phyloP scores from a whole-genome alignment of 1,140 invertebrate genomes.

The Drosophila lowei region DNA sequence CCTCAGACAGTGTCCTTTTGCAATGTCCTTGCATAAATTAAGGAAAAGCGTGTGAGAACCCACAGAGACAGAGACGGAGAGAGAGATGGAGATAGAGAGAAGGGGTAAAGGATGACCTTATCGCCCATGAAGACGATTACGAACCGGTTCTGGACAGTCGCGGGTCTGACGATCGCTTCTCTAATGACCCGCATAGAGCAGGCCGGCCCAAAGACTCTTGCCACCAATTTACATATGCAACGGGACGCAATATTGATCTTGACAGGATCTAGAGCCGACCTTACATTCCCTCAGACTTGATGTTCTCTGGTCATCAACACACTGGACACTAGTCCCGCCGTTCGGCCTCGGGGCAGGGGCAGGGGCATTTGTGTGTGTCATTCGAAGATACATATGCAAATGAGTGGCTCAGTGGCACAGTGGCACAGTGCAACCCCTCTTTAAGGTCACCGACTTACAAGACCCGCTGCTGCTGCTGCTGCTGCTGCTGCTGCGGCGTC shows the following conservation, averaged over 20 bases:
- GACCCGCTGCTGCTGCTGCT: conserved; percentile 14
- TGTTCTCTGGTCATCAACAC: conserved; percentile 50
- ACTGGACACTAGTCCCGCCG: conserved; percentile 59
- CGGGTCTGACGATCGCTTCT: conserved; percentile 27
- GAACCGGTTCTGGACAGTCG: conserved; percentile 79
- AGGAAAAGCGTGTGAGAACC: conserved; percentile 65
- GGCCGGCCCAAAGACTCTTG: conserved; percentile 1
- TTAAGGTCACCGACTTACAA: conserved; percentile 57
- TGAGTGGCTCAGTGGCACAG: conserved; percentile 27
- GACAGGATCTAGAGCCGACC: conserved; percentile 19
- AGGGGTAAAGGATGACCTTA: conserved; percentile 72
- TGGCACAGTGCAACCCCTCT: conserved; percentile 55
- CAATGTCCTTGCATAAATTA: conserved; percentile 83
- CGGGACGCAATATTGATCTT: conserved; percentile 42
- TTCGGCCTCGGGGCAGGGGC: not conserved
- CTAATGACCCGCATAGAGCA: conserved; percentile 60
- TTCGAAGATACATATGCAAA: conserved; percentile 57
- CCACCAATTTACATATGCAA: conserved; percentile 49
- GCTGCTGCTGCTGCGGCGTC: not conserved
- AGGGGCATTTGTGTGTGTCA: conserved; percentile 46
- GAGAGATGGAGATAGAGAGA: conserved; percentile 21
- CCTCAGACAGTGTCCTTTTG: conserved; percentile 75
- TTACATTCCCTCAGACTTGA: not conserved
- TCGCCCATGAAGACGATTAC: conserved; percentile 47
- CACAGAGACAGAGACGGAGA: too few species aligned